Evolutionary conservation across 2,797 vertebrate species (phyloP).

Genomic region (Rhincodon typus): DNA sequence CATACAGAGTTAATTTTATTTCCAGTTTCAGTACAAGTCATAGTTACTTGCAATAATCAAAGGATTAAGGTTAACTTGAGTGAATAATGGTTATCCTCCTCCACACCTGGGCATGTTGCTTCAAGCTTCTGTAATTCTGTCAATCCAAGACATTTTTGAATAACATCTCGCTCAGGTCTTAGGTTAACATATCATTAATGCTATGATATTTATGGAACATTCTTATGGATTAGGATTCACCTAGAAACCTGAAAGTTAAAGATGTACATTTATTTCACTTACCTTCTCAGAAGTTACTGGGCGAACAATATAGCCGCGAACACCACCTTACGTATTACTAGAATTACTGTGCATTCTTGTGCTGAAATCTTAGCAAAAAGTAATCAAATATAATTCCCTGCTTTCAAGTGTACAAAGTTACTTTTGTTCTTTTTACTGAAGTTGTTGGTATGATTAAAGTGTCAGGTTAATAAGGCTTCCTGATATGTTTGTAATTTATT

Average conservation of each 20-base stretch:
- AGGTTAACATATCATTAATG: neutral
- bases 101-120: neutral
- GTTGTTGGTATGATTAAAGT: neutral
- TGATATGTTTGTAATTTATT: neutral
- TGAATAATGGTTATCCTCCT: neutral
- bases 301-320: neutral
- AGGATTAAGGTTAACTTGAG: neutral
- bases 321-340: neutral
- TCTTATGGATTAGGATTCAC: neutral
- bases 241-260: neutral
- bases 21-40: neutral
- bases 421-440: neutral
- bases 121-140: neutral
- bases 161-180: neutral
- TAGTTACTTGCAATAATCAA: neutral
- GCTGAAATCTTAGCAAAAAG: neutral
- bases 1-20: neutral
- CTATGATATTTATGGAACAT: neutral
- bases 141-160: neutral
- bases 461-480: neutral
- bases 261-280: neutral
- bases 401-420: neutral
- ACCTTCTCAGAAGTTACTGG: neutral
- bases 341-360: neutral
- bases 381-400: neutral